Evolutionary conservation across 2,113 vertebrate species (phyloP).

Genomic region (Acanthisitta chloris): DNA sequence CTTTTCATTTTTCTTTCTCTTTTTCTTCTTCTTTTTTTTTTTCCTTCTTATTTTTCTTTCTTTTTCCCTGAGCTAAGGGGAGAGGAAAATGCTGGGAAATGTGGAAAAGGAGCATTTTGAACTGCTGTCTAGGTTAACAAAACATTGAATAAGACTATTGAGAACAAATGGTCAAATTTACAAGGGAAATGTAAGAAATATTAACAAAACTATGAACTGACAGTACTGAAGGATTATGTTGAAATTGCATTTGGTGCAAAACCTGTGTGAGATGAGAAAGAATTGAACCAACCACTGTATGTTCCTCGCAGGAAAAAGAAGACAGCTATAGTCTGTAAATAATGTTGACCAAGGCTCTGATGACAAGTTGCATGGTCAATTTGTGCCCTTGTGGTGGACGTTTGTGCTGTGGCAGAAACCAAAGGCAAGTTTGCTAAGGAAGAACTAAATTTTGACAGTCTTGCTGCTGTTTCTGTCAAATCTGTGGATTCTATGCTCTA

Average conservation of each 20-base stretch:
- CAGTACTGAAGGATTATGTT: background rate
- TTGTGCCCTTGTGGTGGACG: background rate
- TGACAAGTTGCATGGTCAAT: background rate
- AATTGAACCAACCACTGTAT: background rate
- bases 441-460: background rate
- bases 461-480: background rate
- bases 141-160: background rate
- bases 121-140: background rate
- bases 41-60: too few species aligned
- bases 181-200: background rate
- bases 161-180: background rate
- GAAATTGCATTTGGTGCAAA: background rate
- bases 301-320: background rate
- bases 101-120: background rate
- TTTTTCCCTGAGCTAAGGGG: background rate
- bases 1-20: too few species aligned
- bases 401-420: background rate
- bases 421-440: background rate
- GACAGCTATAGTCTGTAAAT: background rate
- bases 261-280: background rate
- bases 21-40: too few species aligned
- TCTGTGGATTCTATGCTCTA: background rate
- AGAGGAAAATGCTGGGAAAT: background rate
- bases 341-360: background rate
- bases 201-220: background rate